Evolutionary conservation across 2,888 invertebrate genomes (phyloP), one percentile per base, ranked within the genome.

Genomic region (Caradrina clavipalpis): DNA sequence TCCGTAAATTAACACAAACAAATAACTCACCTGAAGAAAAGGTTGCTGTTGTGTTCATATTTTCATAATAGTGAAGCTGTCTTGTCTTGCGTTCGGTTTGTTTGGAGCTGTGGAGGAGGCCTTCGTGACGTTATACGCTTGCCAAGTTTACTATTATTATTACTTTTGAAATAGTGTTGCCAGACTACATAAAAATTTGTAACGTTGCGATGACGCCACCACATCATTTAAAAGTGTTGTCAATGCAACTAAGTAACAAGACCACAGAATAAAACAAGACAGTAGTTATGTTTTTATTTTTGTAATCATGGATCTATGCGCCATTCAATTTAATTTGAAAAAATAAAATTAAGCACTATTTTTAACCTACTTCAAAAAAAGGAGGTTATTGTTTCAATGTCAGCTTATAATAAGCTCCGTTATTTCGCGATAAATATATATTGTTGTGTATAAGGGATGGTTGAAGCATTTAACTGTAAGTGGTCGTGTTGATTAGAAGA

Each of bases 11-110:
- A 69, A 22, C 53, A 70, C 54, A 76, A 64, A 66, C 58, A 64
- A 73, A 53, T 6, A 15, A 68, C 84, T 81, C 54, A 83, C 84
- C 81, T 81, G 87, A 80, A 77, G 82, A 81, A 66, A 82, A 80
- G 59, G 82, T 83, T 68, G 83, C 85, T 81, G 82, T 88, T 85
- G 86, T 85, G 84, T 89, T 89, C 88, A 88, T 89, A 82, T 78
- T 88, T 89, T 88, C 87, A 88, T 88, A 82, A 78, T 88, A 78
- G 54, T 66, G 42, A 66, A 63, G 58, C 58, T 65, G 35, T 57
- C 53, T 69, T 65, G 35, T 57, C 53, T 69, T 51, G 54, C 51
- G 58, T 75, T 73, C 58, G 70, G 68, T 60, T 51, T 58, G 59
- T 62, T 26, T 26, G 26, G 26, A 26, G 2, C 4, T 62, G 55